Evolutionary conservation across 2,113 vertebrate genomes (phyloP).

Genomic region (Calyptomena viridis): DNA sequence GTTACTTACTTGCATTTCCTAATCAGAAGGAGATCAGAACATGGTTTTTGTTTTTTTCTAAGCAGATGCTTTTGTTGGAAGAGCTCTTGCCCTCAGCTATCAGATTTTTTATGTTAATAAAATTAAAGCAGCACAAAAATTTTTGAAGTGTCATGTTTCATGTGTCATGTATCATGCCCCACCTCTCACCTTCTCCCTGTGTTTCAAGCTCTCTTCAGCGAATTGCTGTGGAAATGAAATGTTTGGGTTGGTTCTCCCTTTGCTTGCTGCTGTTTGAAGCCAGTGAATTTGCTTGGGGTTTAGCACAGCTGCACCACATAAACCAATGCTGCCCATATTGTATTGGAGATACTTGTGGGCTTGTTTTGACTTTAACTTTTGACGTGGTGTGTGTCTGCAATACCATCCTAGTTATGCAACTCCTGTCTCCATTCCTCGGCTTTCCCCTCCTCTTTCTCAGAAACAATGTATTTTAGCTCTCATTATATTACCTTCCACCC

Average conservation of each 20-base stretch:
- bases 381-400: background rate
- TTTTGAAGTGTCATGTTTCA: background rate
- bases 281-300: background rate
- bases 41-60: background rate
- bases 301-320: background rate
- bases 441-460: background rate
- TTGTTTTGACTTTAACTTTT: conserved; percentile 17
- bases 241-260: background rate
- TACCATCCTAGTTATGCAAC: background rate
- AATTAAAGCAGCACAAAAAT: background rate
- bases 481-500: conserved; percentile 1
- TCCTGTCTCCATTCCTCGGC: background rate
- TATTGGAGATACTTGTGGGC: background rate
- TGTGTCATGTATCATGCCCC: background rate
- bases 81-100: background rate
- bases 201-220: background rate
- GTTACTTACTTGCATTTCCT: background rate
- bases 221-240: background rate
- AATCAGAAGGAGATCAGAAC: background rate
- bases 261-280: background rate
- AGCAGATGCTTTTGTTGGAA: background rate
- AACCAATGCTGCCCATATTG: accelerated
- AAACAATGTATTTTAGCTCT: background rate
- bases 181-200: background rate
- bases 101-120: background rate